These are phyloP conservation scores for Rhagium mordax DNA, from an alignment of 2,888 invertebrate species.

Conservation along the genomic window DNA sequence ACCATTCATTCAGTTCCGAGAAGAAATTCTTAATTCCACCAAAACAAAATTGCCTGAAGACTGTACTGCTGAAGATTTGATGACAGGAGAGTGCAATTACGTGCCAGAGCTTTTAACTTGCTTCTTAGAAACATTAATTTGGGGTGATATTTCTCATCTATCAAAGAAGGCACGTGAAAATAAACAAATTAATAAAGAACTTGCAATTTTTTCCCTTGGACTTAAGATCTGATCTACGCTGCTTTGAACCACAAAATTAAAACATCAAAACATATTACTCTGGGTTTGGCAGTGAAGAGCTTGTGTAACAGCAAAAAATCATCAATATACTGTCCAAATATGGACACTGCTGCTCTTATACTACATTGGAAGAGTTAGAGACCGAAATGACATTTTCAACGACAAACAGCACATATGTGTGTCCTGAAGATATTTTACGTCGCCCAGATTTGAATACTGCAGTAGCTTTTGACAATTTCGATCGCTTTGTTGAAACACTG, in stretches of 20 bases:
- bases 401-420: conserved; percentile 38
- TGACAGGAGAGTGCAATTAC: conserved; percentile 51
- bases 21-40: conserved; percentile 53
- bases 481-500: background rate
- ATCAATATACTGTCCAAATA: conserved; percentile 57
- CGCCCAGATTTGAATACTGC: conserved; percentile 49
- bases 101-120: conserved; percentile 50
- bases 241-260: conserved; percentile 48
- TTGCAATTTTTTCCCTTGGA: conserved; percentile 49
- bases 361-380: conserved; percentile 59
- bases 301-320: conserved; percentile 43
- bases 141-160: conserved; percentile 48
- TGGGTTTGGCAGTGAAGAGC: conserved; percentile 60
- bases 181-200: conserved; percentile 38
- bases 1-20: conserved; percentile 53
- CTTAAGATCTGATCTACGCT: conserved; percentile 56
- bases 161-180: conserved; percentile 43
- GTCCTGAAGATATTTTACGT: conserved; percentile 57
- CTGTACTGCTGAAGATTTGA: conserved; percentile 52
- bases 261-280: conserved; percentile 57
- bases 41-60: conserved; percentile 53
- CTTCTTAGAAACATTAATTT: conserved; percentile 49
- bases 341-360: conserved; percentile 51
- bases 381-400: conserved; percentile 54
- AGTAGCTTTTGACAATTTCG: background rate